A percentile compares a stretch with the other conserved stretches of the same genome.
These are phyloP conservation scores for Paragorgia papillata DNA, from an alignment of 92 coral and sea anemone species.

Conservation along the genomic window DNA sequence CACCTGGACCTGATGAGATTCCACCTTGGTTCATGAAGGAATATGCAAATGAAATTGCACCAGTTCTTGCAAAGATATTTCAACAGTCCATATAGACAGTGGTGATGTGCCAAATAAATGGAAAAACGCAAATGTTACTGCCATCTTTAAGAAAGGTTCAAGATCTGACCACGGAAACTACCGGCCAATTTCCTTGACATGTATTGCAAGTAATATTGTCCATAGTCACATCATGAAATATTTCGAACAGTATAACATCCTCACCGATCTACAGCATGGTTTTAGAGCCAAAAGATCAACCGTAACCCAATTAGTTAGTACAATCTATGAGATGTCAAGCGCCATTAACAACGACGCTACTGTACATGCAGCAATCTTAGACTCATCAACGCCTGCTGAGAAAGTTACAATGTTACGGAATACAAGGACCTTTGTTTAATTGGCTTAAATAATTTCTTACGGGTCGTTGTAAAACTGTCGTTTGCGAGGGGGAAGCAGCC, in stretches of 20 bases:
- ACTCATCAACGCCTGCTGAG: slow-evolving; percentile 13
- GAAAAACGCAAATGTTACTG: slow-evolving; percentile 63
- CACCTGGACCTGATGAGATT: slow-evolving; percentile 46
- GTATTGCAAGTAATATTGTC: slow-evolving; percentile 57
- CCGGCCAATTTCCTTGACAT: slow-evolving; percentile 60
- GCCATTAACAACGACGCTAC: neutral
- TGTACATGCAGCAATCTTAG: slow-evolving; percentile 15
- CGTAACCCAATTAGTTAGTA: slow-evolving; percentile 44
- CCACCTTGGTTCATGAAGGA: slow-evolving; percentile 54
- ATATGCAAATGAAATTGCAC: slow-evolving; percentile 40
- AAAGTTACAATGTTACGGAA: slow-evolving; percentile 18
- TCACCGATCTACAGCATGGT: slow-evolving; percentile 64
- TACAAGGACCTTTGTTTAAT: neutral
- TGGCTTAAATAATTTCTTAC: slow-evolving; percentile 3
- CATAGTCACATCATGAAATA: slow-evolving; percentile 66
- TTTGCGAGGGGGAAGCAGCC: neutral
- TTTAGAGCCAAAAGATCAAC: slow-evolving; percentile 64
- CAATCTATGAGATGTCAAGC: slow-evolving; percentile 14
- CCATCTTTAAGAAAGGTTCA: slow-evolving; percentile 51
- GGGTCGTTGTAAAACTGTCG: neutral
- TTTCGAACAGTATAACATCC: slow-evolving; percentile 44
- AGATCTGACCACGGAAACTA: slow-evolving; percentile 56
- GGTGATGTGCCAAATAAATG: slow-evolving; percentile 56
- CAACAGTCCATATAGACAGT: slow-evolving; percentile 48
- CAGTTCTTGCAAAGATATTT: slow-evolving; percentile 45